Base-by-base conservation (phyloP, 35 echinoderm and acorn worm genomes). In the Holothuria glaberrima region DNA sequence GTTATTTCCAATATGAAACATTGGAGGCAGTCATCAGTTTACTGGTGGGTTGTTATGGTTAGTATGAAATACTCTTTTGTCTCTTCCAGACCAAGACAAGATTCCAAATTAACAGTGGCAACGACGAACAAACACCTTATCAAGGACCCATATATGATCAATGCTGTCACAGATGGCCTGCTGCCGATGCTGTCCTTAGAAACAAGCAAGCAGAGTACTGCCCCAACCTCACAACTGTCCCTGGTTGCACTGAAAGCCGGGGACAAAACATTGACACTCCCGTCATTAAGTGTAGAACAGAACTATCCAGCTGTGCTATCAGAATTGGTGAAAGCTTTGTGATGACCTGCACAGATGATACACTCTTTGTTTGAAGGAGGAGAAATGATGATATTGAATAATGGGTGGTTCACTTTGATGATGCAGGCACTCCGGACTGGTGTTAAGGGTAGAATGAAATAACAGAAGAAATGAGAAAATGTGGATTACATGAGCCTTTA, bases 251-350 rank as follows among this genome's bases (percentile, higher is more conserved):
- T 99, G 19, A 94, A 90, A 44, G 91, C 83, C 0, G 94, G 94
- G 31, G 93, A 95, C 58, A 94, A 92, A 31, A 95, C 71, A 27
- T 59, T 99, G 18, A 91, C 97, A 7, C 71, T 99, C 35, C 97
- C 97, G 46, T 95, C 97, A 9, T 82, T 99, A 6, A 99, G 91
- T 41, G 69, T 99, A 31, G 97, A 98, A 62, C 96, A 98, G 62
- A 98, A 98, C 68, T 94, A 98, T 68, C 88, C 96, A 57, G 93
- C 93, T 30, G 91, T 98, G 19, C 71, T 98, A 27, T 95, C 96
- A 21, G 96, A 98, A 78, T 45, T 98, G 24, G 96, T 98, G 54
- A 98, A 98, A 89, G 96, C 96, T 16, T 92, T 98, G 89, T 98
- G 80, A 82, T 60, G 16, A n/a, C 31, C 30, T 0, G 13, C 20